Evolutionary conservation across 2,113 vertebrate genomes (phyloP), one percentile per base, ranked within the genome.

Genomic region (Trogon melanurus): DNA sequence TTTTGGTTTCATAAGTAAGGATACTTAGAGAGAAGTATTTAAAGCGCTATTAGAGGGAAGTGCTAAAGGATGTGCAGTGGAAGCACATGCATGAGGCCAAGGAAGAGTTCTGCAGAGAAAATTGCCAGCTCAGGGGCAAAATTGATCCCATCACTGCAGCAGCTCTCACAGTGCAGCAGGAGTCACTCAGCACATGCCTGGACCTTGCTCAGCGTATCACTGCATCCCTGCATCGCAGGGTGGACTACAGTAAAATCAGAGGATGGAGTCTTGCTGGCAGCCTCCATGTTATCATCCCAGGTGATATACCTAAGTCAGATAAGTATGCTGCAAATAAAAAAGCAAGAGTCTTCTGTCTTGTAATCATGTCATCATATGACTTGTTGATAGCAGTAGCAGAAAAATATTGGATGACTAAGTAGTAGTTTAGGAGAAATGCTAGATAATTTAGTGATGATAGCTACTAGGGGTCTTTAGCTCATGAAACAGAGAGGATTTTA

Each of bases 201-300:
- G 48, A 44, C 16, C 66, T n/a, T 27, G 23, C 10, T 66, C 16
- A 62, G 9, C 10, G 10, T n/a, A 13, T 27, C 26, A 27, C 11
- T 41, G 23, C 29, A 20, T 69, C 38, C 70, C 27, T 21, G 56
- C 19, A 0, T 57, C 4, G 0, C 72, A 20, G 6, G 3, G 6
- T 75, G 34, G 66, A 10, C 48, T 65, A 27, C 19, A 15, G 41
- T 14, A 54, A 87, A 54, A 65, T 79, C 81, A 73, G 57, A 82
- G 45, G 62, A 53, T 16, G 50, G 44, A 54, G 13, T 11, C 86
- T 53, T 32, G 10, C 58, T 56, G 47, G 21, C 26, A 44, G 25
- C 50, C 54, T 23, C 45, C 56, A 79, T 69, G 41, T 47, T 72
- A 36, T 22, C 44, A 32, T 27, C n/a, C 17, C 23, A n/a, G 20